Evolutionary conservation across 1,140 invertebrate species (phyloP).

Genomic region (Geopemphigus sp.): DNA sequence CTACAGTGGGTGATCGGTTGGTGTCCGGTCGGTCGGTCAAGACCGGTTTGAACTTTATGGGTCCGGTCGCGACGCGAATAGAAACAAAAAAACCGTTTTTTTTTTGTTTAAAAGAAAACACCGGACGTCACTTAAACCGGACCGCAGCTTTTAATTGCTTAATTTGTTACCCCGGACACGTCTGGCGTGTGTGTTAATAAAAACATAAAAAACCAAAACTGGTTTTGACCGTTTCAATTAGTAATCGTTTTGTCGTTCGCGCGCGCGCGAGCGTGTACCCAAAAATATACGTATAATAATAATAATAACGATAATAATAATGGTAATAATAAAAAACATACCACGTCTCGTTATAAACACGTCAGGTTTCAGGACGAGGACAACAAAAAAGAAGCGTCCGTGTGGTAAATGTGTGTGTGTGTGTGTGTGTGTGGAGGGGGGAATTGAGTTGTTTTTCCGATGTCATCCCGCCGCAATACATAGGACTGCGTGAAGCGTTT

Average conservation of each 20-base stretch:
- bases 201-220: constrained; percentile 26
- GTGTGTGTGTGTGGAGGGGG: too few relatives aligned
- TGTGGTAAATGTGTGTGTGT: too few relatives aligned
- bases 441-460: constrained; percentile 19
- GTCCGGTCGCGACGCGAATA: too few relatives aligned
- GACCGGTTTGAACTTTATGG: constrained; percentile 46
- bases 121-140: constrained; percentile 37
- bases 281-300: not conserved
- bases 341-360: not conserved
- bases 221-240: constrained; percentile 46
- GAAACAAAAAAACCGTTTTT: too few relatives aligned
- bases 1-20: not conserved
- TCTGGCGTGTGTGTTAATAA: not conserved
- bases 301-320: too few relatives aligned
- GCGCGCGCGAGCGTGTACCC: not conserved
- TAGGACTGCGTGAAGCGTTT: not conserved
- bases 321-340: not conserved
- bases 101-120: constrained; percentile 34
- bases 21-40: not conserved
- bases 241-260: constrained; percentile 39
- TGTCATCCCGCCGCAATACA: not conserved
- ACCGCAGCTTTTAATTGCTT: constrained; percentile 45
- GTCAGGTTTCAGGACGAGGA: too few relatives aligned
- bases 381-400: too few relatives aligned
- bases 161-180: constrained; percentile 36